Evolutionary conservation across 2,797 vertebrate species (phyloP).

Genomic region (Sebastes diploproa): DNA sequence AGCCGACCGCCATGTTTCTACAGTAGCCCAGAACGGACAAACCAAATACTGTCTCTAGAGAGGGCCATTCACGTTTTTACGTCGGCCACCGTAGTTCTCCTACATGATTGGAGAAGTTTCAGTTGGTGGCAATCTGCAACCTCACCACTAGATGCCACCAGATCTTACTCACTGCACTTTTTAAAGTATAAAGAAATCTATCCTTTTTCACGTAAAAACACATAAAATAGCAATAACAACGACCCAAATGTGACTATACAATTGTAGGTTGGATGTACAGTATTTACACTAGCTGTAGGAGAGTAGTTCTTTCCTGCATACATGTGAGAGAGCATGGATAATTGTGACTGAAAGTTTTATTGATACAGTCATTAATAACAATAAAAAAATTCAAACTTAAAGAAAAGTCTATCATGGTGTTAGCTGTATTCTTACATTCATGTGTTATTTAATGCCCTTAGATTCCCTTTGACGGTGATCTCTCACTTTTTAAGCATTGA

Average conservation of each 20-base stretch:
- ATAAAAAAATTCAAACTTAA: background rate
- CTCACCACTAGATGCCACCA: background rate
- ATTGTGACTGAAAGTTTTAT: background rate
- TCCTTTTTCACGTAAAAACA: background rate
- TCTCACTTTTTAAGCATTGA: background rate
- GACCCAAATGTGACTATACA: background rate
- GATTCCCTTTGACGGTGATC: background rate
- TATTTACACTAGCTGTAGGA: background rate
- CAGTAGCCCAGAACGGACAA: too few species aligned
- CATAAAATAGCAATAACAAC: background rate
- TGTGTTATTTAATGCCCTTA: background rate
- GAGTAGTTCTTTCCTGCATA: background rate
- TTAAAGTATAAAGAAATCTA: background rate
- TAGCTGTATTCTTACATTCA: background rate
- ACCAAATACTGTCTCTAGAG: too few species aligned
- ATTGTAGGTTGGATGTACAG: background rate
- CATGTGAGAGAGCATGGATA: background rate
- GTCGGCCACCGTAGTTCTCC: too few species aligned
- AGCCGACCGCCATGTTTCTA: too few species aligned
- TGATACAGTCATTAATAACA: background rate
- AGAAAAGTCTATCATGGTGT: background rate
- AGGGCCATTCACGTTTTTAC: too few species aligned
- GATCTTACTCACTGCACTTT: background rate
- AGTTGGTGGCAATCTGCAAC: too few species aligned
- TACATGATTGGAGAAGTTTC: too few species aligned